Percentiles rank a stretch among this genome's conserved stretches.
phyloP scores from a whole-genome alignment of 2,797 vertebrate genomes.

The Malacoctenus gilli region DNA sequence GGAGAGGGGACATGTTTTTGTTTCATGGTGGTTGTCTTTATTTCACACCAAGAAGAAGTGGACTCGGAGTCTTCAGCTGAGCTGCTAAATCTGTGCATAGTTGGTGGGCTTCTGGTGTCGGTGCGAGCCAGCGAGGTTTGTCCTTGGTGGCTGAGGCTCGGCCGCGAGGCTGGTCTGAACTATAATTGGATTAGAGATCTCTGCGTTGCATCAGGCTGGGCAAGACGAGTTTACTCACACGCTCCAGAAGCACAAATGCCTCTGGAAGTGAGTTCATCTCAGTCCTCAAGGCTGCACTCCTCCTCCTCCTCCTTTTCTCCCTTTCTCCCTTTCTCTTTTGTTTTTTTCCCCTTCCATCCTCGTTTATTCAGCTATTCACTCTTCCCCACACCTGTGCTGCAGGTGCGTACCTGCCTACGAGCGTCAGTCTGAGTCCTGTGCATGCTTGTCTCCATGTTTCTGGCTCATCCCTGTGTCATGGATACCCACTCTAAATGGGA shows the following conservation, averaged over 20 bases:
- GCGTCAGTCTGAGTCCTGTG: neutral
- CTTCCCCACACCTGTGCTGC: slow-evolving; percentile 6
- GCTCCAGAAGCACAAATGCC: slow-evolving; percentile 25
- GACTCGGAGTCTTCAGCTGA: slow-evolving; percentile 33
- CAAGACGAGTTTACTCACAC: slow-evolving; percentile 14
- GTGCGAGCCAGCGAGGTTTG: slow-evolving; percentile 59
- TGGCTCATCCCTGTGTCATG: slow-evolving; percentile 12
- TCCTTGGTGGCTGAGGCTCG: slow-evolving; percentile 67
- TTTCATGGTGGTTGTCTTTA: slow-evolving; percentile 11
- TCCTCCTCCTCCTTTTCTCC: slow-evolving; percentile 3
- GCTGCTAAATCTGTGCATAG: slow-evolving; percentile 52
- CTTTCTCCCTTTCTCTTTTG: slow-evolving; percentile 17
- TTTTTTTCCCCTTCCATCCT: slow-evolving; percentile 28
- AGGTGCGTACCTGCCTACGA: too few relatives aligned
- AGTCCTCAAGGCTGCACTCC: slow-evolving; percentile 23
- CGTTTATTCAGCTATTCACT: slow-evolving; percentile 33
- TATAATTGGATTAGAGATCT: slow-evolving; percentile 79
- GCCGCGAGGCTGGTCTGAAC: slow-evolving; percentile 63
- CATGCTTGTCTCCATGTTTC: slow-evolving; percentile 2
- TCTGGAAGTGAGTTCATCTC: slow-evolving; percentile 47
- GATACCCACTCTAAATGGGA: slow-evolving; percentile 38
- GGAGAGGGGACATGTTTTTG: slow-evolving; percentile 16
- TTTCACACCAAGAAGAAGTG: slow-evolving; percentile 18
- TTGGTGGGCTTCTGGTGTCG: slow-evolving; percentile 44
- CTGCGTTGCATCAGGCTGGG: slow-evolving; percentile 59